A percentile compares a stretch with the other conserved stretches of the same genome.
Evolutionary conservation across 2,797 vertebrate species (phyloP).

Genomic region (Peromyscus aztecus): DNA sequence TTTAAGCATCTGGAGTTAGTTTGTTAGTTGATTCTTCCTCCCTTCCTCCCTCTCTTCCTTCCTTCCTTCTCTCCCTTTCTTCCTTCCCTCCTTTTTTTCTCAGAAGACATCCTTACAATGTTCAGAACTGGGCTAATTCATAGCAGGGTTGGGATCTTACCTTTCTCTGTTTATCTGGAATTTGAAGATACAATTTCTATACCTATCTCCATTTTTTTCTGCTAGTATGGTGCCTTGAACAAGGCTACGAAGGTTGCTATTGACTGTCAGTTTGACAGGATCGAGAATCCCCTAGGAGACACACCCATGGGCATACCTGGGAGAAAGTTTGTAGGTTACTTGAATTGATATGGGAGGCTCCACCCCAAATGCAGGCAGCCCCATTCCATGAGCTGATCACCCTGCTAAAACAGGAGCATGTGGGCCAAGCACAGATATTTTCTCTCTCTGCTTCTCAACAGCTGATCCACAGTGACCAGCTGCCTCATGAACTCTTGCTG

Average conservation of each 20-base stretch:
- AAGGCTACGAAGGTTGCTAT: neutral
- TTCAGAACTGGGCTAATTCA: neutral
- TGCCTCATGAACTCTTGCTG: neutral
- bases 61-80: neutral
- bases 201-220: neutral
- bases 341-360: neutral
- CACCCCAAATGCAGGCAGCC: neutral
- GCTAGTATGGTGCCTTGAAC: neutral
- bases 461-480: neutral
- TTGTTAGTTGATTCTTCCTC: neutral
- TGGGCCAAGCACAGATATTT: neutral
- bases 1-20: neutral
- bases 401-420: neutral
- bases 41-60: accelerated
- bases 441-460: neutral
- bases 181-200: neutral
- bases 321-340: neutral
- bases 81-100: neutral
- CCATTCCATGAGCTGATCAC: neutral
- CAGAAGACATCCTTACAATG: no score
- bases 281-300: neutral
- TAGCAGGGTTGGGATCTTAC: neutral
- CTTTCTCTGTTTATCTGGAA: neutral
- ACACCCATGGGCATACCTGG: neutral
- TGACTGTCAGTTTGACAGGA: neutral